Percentiles rank a stretch among this genome's conserved stretches.
phyloP scores from a whole-genome alignment of 1,140 invertebrate species.

The Pteromalus puparum region DNA sequence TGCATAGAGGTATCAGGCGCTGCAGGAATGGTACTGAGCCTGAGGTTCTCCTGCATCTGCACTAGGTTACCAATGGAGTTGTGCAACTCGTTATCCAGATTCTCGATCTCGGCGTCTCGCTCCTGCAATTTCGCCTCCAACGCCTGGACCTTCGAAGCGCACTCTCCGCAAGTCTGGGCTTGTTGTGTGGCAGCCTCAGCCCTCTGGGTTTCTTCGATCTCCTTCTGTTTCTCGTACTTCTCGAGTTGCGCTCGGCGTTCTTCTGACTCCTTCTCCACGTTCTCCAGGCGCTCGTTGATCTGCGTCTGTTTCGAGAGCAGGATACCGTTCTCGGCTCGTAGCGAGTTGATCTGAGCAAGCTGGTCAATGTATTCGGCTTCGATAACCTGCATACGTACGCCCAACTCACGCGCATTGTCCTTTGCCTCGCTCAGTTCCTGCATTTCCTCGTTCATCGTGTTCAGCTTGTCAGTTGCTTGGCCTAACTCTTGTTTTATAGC shows the following conservation, averaged over 20 bases:
- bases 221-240: constrained; percentile 60
- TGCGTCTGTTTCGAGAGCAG: constrained; percentile 67
- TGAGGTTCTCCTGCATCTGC: constrained; percentile 66
- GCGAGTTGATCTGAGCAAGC: constrained; percentile 65
- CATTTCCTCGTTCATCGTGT: constrained; percentile 64
- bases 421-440: constrained; percentile 61
- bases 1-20: constrained; percentile 50
- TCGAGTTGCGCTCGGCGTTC: constrained; percentile 63
- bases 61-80: constrained; percentile 77
- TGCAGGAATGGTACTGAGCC: constrained; percentile 59
- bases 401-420: constrained; percentile 68
- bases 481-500: constrained; percentile 53
- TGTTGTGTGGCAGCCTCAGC: constrained; percentile 51
- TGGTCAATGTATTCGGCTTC: constrained; percentile 70
- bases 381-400: constrained; percentile 72
- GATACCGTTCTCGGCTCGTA: constrained; percentile 67
- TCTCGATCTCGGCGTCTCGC: constrained; percentile 83
- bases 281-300: constrained; percentile 69
- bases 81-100: constrained; percentile 80
- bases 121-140: constrained; percentile 82
- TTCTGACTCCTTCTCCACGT: constrained; percentile 67
- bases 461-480: constrained; percentile 56
- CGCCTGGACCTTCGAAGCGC: constrained; percentile 61
- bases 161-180: constrained; percentile 63
- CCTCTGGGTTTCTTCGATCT: constrained; percentile 16